These are phyloP conservation scores for Nasua narica DNA, from an alignment of 2,797 vertebrate genomes.

Conservation along the genomic window DNA sequence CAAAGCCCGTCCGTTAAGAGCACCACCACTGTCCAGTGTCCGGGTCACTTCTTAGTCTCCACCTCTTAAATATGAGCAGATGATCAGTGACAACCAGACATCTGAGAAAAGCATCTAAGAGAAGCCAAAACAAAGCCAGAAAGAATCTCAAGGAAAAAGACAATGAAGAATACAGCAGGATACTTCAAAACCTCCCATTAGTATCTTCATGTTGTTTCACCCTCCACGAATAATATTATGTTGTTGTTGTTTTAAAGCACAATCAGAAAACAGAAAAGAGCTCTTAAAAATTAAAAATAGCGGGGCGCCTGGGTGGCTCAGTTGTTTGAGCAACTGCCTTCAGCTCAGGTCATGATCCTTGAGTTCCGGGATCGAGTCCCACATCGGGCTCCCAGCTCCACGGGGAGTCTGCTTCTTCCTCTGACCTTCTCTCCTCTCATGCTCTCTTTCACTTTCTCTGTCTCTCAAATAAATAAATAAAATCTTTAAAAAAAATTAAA, in stretches of 20 bases:
- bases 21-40: not conserved
- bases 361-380: too few relatives aligned
- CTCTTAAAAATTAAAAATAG: not conserved
- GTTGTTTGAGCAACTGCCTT: too few relatives aligned
- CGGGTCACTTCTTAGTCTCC: not conserved
- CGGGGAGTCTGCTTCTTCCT: too few relatives aligned
- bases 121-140: not conserved
- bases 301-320: too few relatives aligned
- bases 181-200: not conserved
- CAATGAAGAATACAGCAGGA: not conserved
- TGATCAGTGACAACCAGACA: not conserved
- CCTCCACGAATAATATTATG: not conserved
- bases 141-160: not conserved
- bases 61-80: not conserved
- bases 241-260: not conserved
- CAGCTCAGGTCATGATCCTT: too few relatives aligned
- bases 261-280: not conserved
- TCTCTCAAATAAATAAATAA: too few relatives aligned
- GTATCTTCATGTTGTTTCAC: not conserved
- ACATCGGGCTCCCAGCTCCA: too few relatives aligned
- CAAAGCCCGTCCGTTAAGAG: not conserved
- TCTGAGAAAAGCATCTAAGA: not conserved
- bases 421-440: too few relatives aligned
- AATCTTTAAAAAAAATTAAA: not conserved
- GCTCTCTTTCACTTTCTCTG: too few relatives aligned